These are phyloP conservation scores for Drosophila bocqueti DNA, from an alignment of 1,140 invertebrate species.

Conservation along the genomic window DNA sequence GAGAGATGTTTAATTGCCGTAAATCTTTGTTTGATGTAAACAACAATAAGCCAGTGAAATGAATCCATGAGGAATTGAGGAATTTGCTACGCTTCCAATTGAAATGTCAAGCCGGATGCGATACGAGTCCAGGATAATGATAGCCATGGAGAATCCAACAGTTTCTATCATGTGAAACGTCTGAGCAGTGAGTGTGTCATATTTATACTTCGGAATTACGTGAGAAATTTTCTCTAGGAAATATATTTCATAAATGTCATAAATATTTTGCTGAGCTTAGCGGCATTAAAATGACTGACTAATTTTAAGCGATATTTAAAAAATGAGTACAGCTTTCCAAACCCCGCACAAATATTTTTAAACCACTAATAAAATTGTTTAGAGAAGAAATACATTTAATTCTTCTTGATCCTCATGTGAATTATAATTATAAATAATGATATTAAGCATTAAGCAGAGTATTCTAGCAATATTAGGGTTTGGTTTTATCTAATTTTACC, in stretches of 20 bases:
- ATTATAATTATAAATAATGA: no score
- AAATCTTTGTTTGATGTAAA: conserved; percentile 85
- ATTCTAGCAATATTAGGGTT: no score
- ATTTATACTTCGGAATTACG: conserved; percentile 2
- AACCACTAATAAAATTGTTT: no score
- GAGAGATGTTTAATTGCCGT: conserved; percentile 83
- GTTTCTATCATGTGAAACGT: conserved; percentile 20
- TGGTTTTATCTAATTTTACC: no score
- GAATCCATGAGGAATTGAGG: conserved; percentile 26
- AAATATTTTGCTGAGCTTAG: not conserved
- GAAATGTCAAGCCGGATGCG: conserved; percentile 68
- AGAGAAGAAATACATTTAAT: no score
- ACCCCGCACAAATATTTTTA: no score
- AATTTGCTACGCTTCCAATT: conserved; percentile 75
- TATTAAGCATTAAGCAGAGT: no score
- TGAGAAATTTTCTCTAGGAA: not conserved
- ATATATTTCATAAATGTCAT: not conserved
- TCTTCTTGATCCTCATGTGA: no score
- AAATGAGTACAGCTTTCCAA: no score
- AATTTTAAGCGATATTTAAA: no score
- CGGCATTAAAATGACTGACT: no score
- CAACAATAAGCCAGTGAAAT: conserved; percentile 61
- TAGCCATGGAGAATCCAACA: conserved; percentile 28
- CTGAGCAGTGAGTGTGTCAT: conserved; percentile 42
- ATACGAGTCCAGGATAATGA: conserved; percentile 61